phyloP scores from a whole-genome alignment of 2,113 vertebrate species.

The Castor canadensis region DNA sequence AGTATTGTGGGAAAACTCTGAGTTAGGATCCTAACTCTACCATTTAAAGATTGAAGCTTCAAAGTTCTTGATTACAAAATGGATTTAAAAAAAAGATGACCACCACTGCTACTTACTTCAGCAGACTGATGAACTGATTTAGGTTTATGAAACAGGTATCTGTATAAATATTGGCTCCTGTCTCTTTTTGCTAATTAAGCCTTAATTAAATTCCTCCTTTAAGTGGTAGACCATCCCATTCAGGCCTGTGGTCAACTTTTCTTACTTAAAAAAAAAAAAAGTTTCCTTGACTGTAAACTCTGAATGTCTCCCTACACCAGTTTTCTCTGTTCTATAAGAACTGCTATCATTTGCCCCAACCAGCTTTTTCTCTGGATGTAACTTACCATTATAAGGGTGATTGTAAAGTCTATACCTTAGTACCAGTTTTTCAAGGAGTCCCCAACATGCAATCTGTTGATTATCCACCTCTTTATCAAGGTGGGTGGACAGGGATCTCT shows the following conservation, averaged over 20 bases:
- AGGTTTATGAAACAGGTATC: not conserved
- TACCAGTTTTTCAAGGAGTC: not conserved
- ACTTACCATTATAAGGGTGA: not conserved
- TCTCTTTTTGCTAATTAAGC: slow-evolving; percentile 25
- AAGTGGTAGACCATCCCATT: not conserved
- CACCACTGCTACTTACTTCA: too few species aligned
- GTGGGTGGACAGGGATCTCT: not conserved
- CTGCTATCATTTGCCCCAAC: not conserved
- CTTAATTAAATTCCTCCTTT: not conserved
- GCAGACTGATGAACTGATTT: not conserved
- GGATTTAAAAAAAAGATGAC: too few species aligned
- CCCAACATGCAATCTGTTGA: not conserved
- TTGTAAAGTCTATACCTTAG: not conserved
- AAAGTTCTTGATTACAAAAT: not conserved
- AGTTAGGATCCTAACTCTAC: not conserved
- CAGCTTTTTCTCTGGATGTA: not conserved
- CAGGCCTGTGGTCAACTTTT: not conserved
- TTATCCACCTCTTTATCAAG: not conserved
- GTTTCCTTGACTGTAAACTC: not conserved
- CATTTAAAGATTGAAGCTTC: not conserved
- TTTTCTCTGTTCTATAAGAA: not conserved
- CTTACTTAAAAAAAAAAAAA: not conserved
- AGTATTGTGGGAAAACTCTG: not conserved
- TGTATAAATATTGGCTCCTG: not conserved
- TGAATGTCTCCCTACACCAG: not conserved